Evolutionary conservation across 2,888 invertebrate species (phyloP), one percentile per base, ranked within the genome.

Genomic region (Mimas tiliae): DNA sequence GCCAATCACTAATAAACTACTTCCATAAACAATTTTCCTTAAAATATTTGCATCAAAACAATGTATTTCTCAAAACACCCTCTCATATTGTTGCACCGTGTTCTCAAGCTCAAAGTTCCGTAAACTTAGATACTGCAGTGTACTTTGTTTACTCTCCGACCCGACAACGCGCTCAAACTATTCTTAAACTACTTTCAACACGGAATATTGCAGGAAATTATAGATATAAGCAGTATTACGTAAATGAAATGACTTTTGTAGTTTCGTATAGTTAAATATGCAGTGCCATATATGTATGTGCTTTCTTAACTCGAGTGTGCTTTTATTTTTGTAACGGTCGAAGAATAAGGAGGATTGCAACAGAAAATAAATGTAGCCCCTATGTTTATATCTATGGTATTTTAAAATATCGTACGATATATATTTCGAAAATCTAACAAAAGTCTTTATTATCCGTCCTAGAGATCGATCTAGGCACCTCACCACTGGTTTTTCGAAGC

Each of bases 101-200:
- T 58, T 4, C 33, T 42, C 19, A 19, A 58, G 19, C 58, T 1
- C 27, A 19, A 50, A 42, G 58, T 42, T 38, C 55, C 55, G 34
- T 38, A 58, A 58, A 58, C 55, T 58, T 42, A 8, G 7, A 11
- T 33, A 50, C 19, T 19, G 8, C 11, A 38, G 50, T 19, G 9
- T 38, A 58, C 42, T 58, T 38, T 58, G 58, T 19, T 58, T 42
- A 58, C 58, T 42, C 53, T 11, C 42, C 58, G 42, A 19, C 12
- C 58, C 42, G 6, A 38, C 58, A 16, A 48, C 48, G 48, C 16
- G 45, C 53, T 4, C 38, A 12, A 42, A 58, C 42, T 42, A 58
- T 58, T 58, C 58, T 58, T 58, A 16, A 58, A 58, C 42, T 52
- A 52, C 52, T 58, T 38, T 16, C 58, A 58, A 42, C 58, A 6